Percentiles rank a stretch among this genome's conserved stretches.
Conservation (phyloP, 2,113 vertebrate genomes). For the Xiphias gladius region DNA sequence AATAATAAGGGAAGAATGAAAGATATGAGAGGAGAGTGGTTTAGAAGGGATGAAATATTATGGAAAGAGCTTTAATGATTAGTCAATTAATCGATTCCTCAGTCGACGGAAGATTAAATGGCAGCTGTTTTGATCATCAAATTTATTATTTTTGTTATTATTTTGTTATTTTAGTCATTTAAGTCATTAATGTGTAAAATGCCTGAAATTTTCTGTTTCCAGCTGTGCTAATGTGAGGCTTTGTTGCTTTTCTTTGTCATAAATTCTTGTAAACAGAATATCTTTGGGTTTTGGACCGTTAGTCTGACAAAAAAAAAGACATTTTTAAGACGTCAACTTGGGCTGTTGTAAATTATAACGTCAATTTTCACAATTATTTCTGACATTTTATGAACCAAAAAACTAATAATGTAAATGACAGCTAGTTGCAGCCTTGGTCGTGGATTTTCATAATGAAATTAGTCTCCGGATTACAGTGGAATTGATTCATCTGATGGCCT, state of each 20-base stretch:
- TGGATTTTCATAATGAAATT: neutral
- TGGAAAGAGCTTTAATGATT: neutral
- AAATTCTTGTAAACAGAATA: neutral
- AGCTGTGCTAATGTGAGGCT: neutral
- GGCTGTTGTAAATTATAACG: neutral
- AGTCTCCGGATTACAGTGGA: neutral
- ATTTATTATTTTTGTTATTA: no score
- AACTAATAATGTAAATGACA: neutral
- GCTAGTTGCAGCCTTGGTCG: neutral
- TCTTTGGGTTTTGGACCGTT: neutral
- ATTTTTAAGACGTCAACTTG: neutral
- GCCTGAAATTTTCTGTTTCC: neutral
- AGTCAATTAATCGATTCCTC: neutral
- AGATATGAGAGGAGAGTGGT: neutral
- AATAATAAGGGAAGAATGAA: no score
- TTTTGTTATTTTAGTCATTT: no score
- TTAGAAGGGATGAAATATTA: no score
- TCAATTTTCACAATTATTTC: neutral
- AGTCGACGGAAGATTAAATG: no score
- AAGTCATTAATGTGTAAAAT: neutral
- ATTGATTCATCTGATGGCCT: neutral
- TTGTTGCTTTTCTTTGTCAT: neutral
- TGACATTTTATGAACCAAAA: neutral
- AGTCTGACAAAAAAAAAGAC: no score
- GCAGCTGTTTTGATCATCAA: neutral